These are phyloP conservation scores for Notothenia rossii DNA, from an alignment of 2,113 vertebrate species.

Conservation along the genomic window DNA sequence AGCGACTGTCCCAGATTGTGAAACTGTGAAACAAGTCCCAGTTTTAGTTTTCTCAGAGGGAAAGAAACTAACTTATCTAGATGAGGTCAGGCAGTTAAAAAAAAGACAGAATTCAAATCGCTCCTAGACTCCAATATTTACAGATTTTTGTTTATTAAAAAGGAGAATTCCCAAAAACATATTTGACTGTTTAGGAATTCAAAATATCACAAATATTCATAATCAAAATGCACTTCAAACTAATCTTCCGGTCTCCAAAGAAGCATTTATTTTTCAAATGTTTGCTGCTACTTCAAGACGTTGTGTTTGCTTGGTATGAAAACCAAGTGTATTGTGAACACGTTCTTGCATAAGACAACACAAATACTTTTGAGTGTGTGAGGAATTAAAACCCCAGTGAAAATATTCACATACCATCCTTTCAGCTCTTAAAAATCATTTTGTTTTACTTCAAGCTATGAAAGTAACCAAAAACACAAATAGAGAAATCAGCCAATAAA, in stretches of 20 bases:
- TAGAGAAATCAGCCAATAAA: background rate
- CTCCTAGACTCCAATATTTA: background rate
- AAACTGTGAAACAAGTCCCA: too few relatives aligned
- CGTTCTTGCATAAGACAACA: background rate
- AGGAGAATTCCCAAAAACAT: too few relatives aligned
- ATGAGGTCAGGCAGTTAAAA: too few relatives aligned
- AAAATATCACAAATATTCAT: background rate
- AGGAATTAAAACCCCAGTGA: background rate
- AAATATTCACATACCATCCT: background rate
- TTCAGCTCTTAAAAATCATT: too few relatives aligned
- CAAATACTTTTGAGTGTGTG: background rate
- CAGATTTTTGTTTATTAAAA: background rate
- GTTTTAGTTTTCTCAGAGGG: too few relatives aligned
- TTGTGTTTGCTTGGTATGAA: background rate
- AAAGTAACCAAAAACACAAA: background rate
- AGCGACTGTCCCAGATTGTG: too few relatives aligned
- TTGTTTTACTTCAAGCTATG: background rate
- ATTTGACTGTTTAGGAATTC: background rate
- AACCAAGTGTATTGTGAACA: background rate
- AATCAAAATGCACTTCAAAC: background rate
- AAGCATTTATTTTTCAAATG: background rate
- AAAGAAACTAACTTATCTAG: too few relatives aligned
- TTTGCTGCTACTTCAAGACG: background rate
- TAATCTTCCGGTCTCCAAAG: background rate
- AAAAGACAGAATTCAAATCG: too few relatives aligned